phyloP scores from a whole-genome alignment of 2,113 vertebrate species.

The Glaucomys volans region DNA sequence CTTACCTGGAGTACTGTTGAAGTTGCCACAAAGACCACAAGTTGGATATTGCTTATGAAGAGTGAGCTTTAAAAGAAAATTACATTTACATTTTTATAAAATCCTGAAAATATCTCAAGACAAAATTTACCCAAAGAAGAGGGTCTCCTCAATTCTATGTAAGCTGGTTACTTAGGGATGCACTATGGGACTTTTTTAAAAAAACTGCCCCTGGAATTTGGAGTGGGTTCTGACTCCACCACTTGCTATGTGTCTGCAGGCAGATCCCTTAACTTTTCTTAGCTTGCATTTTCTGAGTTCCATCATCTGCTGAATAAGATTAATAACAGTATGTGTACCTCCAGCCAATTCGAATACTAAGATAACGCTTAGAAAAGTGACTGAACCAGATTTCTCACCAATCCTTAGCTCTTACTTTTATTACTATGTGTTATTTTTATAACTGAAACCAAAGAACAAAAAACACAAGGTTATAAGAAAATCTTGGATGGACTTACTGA shows the following conservation, averaged over 20 bases:
- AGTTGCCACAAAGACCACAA: conserved; percentile 83
- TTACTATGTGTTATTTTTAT: background rate
- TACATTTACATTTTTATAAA: conserved; percentile 45
- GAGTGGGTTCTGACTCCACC: background rate
- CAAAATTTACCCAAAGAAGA: background rate
- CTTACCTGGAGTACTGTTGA: conserved; percentile 79
- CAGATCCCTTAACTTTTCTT: background rate
- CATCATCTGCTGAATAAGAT: background rate
- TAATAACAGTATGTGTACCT: background rate
- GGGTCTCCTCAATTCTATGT: background rate
- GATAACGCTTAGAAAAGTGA: background rate
- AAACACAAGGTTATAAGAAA: background rate
- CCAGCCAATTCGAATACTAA: background rate
- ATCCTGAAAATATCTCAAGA: background rate
- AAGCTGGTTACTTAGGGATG: background rate
- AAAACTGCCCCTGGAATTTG: conserved; percentile 8
- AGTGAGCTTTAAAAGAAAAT: conserved; percentile 73
- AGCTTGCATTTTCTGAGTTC: background rate
- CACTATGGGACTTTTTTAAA: background rate
- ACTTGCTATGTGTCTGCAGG: background rate
- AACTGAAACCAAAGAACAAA: conserved; percentile 8
- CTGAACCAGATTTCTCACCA: background rate
- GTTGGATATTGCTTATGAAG: conserved; percentile 77
- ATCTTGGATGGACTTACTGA: conserved; percentile 73
- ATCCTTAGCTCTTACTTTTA: background rate